These are phyloP conservation scores for Sphaeridia pumilis DNA, from an alignment of 2,888 invertebrate species.

Conservation along the genomic window DNA sequence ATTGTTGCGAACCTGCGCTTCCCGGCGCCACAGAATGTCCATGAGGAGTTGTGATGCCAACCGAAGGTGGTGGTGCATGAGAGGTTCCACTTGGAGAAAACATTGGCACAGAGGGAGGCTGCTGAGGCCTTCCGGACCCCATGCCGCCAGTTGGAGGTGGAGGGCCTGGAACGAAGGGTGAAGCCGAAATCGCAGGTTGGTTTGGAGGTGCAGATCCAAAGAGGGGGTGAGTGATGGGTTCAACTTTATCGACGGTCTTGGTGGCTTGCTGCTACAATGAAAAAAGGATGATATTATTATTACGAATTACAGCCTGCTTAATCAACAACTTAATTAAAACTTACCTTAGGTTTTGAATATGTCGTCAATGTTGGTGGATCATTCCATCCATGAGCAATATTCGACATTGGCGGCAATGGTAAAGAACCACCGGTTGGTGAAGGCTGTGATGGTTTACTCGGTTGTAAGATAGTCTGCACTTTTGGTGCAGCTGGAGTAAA, in stretches of 20 bases:
- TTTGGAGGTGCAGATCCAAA: too few species aligned
- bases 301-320: too few species aligned
- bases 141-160: neutral
- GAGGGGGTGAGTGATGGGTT: constrained; percentile 69
- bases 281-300: too few species aligned
- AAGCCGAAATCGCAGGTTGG: constrained; percentile 45
- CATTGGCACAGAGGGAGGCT: neutral
- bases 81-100: too few species aligned
- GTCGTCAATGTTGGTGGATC: constrained; percentile 63
- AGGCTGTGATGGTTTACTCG: neutral
- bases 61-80: constrained; percentile 3
- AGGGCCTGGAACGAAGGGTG: constrained; percentile 1
- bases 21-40: neutral
- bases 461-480: neutral
- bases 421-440: neutral
- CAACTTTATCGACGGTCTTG: constrained; percentile 45
- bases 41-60: neutral
- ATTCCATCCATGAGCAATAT: constrained; percentile 60
- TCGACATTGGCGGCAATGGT: constrained; percentile 26
- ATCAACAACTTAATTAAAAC: too few species aligned
- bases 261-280: constrained; percentile 30
- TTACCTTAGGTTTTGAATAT: constrained; percentile 49
- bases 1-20: too few species aligned
- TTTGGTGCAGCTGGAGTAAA: neutral
- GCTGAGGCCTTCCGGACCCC: too few species aligned